Evolutionary conservation across 2,797 vertebrate genomes (phyloP).

Genomic region (Anas bernieri): DNA sequence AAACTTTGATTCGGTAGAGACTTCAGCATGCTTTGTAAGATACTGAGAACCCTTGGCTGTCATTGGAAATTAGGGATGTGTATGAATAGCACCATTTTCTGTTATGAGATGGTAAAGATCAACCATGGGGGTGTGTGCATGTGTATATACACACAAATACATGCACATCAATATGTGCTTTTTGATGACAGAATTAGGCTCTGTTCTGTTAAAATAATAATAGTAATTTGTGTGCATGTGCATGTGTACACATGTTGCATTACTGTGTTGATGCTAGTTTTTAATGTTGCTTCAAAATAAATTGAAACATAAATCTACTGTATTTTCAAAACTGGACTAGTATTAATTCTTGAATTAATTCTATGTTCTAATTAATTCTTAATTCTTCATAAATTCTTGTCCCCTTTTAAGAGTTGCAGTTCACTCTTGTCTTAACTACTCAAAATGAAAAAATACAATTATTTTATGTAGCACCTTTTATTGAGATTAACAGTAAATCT

Average conservation of each 20-base stretch:
- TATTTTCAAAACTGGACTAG: background rate
- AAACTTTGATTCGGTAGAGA: background rate
- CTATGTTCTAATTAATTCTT: no score
- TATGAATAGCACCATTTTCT: background rate
- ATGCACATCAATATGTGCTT: background rate
- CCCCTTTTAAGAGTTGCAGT: background rate
- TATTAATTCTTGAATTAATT: no score
- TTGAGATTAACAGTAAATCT: background rate
- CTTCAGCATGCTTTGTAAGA: background rate
- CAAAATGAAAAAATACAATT: background rate
- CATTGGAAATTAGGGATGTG: background rate
- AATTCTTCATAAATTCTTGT: background rate
- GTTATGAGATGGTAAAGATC: background rate
- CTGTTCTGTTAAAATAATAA: background rate
- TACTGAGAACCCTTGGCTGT: background rate
- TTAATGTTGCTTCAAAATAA: background rate
- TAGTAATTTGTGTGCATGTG: background rate
- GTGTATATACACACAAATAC: background rate
- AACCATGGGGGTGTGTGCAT: fast-evolving
- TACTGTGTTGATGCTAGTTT: background rate
- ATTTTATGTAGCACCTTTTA: background rate
- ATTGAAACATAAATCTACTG: background rate
- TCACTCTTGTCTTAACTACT: background rate
- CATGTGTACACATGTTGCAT: background rate
- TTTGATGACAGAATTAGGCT: background rate